A percentile compares a stretch with the other conserved stretches of the same genome.
phyloP scores from a whole-genome alignment of 2,797 vertebrate genomes.

The Vultur gryphus region DNA sequence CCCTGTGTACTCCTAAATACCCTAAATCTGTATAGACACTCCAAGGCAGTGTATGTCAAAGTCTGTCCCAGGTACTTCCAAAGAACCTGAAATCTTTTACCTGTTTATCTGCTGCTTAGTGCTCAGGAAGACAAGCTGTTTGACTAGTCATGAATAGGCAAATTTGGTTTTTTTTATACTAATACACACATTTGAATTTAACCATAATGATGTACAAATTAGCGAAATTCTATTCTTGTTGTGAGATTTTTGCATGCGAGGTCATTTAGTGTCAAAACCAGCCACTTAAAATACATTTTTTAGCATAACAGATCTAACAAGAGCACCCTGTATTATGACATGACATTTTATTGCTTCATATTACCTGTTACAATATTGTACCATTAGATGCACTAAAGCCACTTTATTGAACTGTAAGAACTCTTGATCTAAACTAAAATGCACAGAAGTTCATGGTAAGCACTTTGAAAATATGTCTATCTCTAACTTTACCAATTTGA shows the following conservation, averaged over 20 bases:
- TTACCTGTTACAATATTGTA: not conserved
- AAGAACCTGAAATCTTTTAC: not conserved
- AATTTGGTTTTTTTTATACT: not conserved
- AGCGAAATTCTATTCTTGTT: not conserved
- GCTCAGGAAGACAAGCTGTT: not conserved
- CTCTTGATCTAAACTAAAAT: not conserved
- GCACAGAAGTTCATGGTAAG: not conserved
- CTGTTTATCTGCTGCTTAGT: not conserved
- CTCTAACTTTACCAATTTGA: not conserved
- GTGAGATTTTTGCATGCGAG: not conserved
- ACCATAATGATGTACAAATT: not conserved
- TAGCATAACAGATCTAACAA: not conserved
- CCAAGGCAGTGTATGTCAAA: not conserved
- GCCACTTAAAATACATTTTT: not conserved
- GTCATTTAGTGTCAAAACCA: not conserved
- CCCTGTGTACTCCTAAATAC: not conserved
- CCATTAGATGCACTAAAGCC: not conserved
- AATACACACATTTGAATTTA: not conserved
- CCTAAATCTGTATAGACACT: not conserved
- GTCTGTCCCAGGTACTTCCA: not conserved
- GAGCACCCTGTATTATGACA: not conserved
- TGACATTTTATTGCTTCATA: conserved; percentile 9
- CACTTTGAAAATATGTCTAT: not conserved
- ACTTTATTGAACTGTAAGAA: not conserved
- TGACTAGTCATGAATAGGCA: not conserved